phyloP scores from a whole-genome alignment of 1,140 invertebrate species.

The Drosophila baimaii region DNA sequence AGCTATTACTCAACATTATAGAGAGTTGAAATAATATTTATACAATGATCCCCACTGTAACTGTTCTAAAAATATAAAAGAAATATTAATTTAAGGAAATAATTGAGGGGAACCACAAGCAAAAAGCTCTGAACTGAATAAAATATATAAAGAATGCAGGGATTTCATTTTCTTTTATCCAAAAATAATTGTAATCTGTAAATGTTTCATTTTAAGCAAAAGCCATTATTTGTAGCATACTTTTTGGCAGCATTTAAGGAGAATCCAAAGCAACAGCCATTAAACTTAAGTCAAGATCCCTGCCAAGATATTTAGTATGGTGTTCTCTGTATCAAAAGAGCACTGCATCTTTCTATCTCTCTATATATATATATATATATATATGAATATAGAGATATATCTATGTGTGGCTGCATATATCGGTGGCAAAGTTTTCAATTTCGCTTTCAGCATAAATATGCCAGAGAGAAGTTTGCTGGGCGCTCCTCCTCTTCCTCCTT shows the following conservation, averaged over 20 bases:
- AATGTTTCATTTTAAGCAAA: no score
- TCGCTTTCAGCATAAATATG: conserved; percentile 82
- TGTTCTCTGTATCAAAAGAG: conserved; percentile 4
- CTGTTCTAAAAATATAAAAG: no score
- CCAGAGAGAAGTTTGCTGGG: conserved; percentile 51
- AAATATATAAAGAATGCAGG: no score
- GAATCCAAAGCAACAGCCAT: background rate
- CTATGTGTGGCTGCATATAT: conserved; percentile 49
- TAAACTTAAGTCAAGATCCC: background rate
- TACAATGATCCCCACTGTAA: no score
- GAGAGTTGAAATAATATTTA: no score
- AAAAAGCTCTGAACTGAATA: no score
- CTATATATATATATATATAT: conserved; percentile 20
- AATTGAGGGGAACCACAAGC: no score
- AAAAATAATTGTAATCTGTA: no score
- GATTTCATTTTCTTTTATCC: no score
- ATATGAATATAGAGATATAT: background rate
- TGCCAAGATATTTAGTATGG: background rate
- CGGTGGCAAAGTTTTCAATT: conserved; percentile 77
- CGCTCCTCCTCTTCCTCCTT: conserved; percentile 26
- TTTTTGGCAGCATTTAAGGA: background rate
- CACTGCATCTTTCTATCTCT: conserved; percentile 1
- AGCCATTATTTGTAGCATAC: no score
- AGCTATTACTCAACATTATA: no score
- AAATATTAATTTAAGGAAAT: no score